phyloP scores from a whole-genome alignment of 2,797 vertebrate genomes.

The Cyclura pinguis region DNA sequence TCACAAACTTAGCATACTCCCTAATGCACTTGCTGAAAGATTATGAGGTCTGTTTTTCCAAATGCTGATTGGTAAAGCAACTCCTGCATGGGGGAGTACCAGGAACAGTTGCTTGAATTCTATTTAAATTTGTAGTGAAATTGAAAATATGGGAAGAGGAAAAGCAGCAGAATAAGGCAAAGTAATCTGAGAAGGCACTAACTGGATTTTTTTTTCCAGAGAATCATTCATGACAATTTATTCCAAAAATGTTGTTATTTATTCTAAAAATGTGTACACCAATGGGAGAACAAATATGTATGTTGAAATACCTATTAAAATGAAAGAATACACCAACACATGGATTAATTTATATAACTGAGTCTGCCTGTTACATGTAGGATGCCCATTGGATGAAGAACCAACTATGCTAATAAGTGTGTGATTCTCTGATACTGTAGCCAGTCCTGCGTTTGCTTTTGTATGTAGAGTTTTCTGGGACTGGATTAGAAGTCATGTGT shows the following conservation, averaged over 20 bases:
- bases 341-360: neutral
- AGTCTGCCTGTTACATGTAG: neutral
- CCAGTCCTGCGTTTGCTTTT: too few relatives aligned
- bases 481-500: too few relatives aligned
- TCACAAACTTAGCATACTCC: slow-evolving; percentile 5
- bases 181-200: neutral
- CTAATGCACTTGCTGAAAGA: slow-evolving; percentile 4
- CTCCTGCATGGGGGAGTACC: neutral
- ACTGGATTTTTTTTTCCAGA: neutral
- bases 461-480: too few relatives aligned
- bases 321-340: neutral
- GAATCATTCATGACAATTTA: neutral
- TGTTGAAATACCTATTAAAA: neutral
- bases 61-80: neutral
- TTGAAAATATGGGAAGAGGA: neutral
- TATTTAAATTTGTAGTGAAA: neutral
- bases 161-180: neutral
- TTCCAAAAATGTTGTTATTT: too few relatives aligned
- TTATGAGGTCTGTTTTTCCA: neutral
- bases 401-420: too few relatives aligned
- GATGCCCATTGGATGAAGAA: too few relatives aligned
- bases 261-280: neutral
- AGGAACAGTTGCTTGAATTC: neutral
- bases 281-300: neutral
- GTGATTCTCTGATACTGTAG: too few relatives aligned